These are phyloP conservation scores for Onychorhynchus coronatus DNA, from an alignment of 2,113 vertebrate genomes.

Conservation along the genomic window DNA sequence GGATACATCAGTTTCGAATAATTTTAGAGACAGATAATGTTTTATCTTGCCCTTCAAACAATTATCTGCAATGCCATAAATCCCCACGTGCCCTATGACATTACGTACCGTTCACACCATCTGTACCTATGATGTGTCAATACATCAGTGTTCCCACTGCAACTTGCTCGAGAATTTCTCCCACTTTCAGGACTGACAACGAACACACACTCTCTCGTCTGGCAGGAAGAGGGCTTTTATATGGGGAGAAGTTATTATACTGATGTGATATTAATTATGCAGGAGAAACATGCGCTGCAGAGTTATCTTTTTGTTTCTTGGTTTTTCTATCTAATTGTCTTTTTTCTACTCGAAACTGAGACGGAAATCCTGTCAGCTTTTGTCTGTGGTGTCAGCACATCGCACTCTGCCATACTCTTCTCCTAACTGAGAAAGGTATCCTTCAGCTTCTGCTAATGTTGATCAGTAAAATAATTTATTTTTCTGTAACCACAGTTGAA, in stretches of 20 bases:
- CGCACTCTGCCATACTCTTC: neutral
- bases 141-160: neutral
- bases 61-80: neutral
- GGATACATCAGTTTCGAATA: neutral
- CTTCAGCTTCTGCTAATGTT: neutral
- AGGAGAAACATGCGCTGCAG: neutral
- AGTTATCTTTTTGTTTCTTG: neutral
- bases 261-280: neutral
- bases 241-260: neutral
- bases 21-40: neutral
- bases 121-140: neutral
- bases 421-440: neutral
- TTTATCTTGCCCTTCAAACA: neutral
- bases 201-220: neutral
- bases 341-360: neutral
- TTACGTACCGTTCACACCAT: neutral
- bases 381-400: neutral
- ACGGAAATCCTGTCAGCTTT: neutral
- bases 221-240: neutral
- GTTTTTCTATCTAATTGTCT: neutral
- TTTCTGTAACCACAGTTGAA: neutral
- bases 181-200: neutral
- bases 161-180: neutral
- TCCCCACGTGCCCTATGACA: fast-evolving
- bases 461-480: neutral